A percentile compares a stretch with the other conserved stretches of the same genome.
Evolutionary conservation across 2,888 invertebrate genomes (phyloP).

Genomic region (Epinotia brunnichana): DNA sequence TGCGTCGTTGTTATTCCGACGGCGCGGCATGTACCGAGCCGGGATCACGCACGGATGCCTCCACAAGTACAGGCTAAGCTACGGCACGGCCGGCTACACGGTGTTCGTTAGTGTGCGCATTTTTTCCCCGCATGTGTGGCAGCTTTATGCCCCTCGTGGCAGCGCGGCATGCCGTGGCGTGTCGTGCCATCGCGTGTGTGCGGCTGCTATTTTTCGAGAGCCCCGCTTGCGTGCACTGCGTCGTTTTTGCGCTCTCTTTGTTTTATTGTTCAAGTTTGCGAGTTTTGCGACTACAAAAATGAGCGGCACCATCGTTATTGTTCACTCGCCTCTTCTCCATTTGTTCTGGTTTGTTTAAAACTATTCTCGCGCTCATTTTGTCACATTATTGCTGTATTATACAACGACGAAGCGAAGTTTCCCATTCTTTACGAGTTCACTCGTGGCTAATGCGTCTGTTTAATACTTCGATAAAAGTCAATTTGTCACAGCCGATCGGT

Average conservation of each 20-base stretch:
- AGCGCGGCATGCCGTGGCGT: conserved; percentile 50
- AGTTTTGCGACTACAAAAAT: conserved; percentile 70
- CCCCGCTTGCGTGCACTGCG: conserved; percentile 71
- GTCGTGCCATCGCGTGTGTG: conserved; percentile 63
- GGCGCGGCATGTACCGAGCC: conserved; percentile 43
- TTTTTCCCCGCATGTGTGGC: conserved; percentile 64
- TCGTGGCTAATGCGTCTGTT: conserved; percentile 59
- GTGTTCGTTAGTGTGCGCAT: conserved; percentile 61
- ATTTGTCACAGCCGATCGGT: conserved; percentile 52
- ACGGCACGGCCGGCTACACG: conserved; percentile 50
- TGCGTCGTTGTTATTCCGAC: conserved; percentile 24
- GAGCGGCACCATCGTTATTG: conserved; percentile 72
- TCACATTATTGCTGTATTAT: conserved; percentile 66
- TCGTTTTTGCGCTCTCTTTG: conserved; percentile 75
- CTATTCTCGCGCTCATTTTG: conserved; percentile 59
- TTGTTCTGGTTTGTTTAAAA: conserved; percentile 55
- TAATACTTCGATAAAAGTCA: conserved; percentile 53
- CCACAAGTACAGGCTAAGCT: conserved; percentile 66
- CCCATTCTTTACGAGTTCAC: conserved; percentile 51
- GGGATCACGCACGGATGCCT: conserved; percentile 77
- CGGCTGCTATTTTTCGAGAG: conserved; percentile 73
- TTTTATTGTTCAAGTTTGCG: conserved; percentile 75
- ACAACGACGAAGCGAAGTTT: conserved; percentile 51
- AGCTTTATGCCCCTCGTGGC: conserved; percentile 50
- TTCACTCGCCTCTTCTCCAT: conserved; percentile 65